These are phyloP conservation scores for Cephus spinipes DNA, from an alignment of 2,888 invertebrate genomes.

Conservation along the genomic window DNA sequence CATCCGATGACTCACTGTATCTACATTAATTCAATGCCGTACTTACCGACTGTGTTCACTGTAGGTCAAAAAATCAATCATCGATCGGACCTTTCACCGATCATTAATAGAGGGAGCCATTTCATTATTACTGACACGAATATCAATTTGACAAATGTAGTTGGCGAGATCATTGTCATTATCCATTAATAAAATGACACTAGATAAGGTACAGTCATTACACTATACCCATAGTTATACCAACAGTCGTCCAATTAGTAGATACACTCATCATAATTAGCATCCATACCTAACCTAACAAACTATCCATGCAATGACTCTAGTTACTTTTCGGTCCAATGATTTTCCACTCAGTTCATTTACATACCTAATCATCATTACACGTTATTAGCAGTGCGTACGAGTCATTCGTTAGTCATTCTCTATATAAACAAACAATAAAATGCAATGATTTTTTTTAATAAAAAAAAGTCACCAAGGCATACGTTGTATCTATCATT, in stretches of 20 bases:
- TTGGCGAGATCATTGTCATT: not conserved
- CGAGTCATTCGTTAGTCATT: not conserved
- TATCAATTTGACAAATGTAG: not conserved
- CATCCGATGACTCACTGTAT: not conserved
- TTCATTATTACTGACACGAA: not conserved
- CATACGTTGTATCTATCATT: not conserved
- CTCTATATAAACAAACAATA: not conserved
- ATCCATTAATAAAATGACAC: not conserved
- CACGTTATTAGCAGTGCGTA: not conserved
- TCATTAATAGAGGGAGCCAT: not conserved
- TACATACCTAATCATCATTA: not conserved
- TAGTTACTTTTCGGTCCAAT: not conserved
- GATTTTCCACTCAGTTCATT: not conserved
- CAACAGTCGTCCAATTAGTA: not conserved
- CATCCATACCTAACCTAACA: not conserved
- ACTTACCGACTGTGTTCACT: slow-evolving; percentile 11
- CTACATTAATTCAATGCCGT: slow-evolving; percentile 41
- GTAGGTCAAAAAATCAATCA: not conserved
- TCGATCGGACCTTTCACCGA: not conserved
- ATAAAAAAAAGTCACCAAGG: not conserved
- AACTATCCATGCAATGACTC: not conserved
- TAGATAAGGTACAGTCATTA: not conserved
- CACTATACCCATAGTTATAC: not conserved
- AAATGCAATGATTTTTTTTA: not conserved
- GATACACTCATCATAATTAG: not conserved